Evolutionary conservation across 2,797 vertebrate genomes (phyloP), one percentile per base, ranked within the genome.

Genomic region (Ceryle rudis): DNA sequence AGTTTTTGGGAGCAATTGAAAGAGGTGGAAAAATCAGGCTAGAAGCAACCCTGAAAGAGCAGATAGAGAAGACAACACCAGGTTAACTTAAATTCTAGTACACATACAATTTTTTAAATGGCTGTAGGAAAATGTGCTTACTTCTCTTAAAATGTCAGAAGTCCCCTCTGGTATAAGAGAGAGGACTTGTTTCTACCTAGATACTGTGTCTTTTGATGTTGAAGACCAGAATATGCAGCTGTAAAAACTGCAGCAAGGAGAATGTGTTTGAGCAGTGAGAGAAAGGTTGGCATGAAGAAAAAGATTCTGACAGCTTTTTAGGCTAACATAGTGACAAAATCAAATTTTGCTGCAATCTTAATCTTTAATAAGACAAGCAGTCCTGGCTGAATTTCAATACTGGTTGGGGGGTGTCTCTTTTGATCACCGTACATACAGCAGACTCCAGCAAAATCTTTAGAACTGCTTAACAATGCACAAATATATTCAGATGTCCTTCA

Each of bases 351-450:
- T 91, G 87, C 42, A 22, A 57, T 92, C 96, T 94, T 94, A 88
- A 64, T 93, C 69, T 92, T 89, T 71, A 60, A 60, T 85, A 94
- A 93, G 90, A 94, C 31, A 31, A 80, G 81, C 22, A 86, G 28
- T 81, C 69, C 64, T 97, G 75, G 54, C 86, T 95, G 91, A 94
- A 96, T 90, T 96, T 96, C 89, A 93, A 1, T 82, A 83, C 60
- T 94, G 95, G 90, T 90, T 96, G 57, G 44, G 26, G 6, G 52
- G 57, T 92, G 71, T 94, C 61, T 77, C 52, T 96, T 97, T 95
- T 93, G 78, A 91, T 96, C 87, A 80, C 92, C 0, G 8, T 78
- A 79, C 66, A 86, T 82, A 79, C 35, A 90, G 33, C 51, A 79
- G 70, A 81, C 70, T 72, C 57, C 58, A 80, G 35, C 31, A 95